Evolutionary conservation across 1,140 invertebrate genomes (phyloP), one percentile per base, ranked within the genome.

Genomic region (Trichogramma pretiosum): DNA sequence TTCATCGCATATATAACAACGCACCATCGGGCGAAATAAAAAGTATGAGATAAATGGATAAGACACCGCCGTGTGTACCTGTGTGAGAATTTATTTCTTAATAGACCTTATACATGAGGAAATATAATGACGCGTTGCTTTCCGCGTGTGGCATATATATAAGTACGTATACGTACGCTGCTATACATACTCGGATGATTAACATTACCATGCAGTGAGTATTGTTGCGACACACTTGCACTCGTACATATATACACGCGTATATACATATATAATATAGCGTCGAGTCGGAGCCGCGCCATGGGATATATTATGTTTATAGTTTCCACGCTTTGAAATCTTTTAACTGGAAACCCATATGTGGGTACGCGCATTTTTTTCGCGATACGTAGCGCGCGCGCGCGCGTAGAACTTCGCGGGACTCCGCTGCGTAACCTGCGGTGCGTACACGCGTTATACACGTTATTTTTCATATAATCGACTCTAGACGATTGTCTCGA

Each of bases 21-120:
- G n/a, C n/a, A n/a, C n/a, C n/a, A n/a, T n/a, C n/a, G n/a, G 41
- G 23, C 32, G 52, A 56, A 63, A 65, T 62, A 67, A 64, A 60
- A 48, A 64, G 50, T n/a, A n/a, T 48, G 54, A 63, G 57, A 67
- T 60, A 54, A 43, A 47, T 60, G 55, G 58, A 69, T 59, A 62
- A 59, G 33, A 47, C 22, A 39, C 35, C n/a, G n/a, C n/a, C n/a
- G n/a, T n/a, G n/a, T n/a, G n/a, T n/a, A n/a, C n/a, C n/a, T 62
- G 60, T 66, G 64, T 70, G 65, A 67, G 65, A 69, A 68, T 63
- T 68, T 51, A 68, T 68, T 70, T 68, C 64, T 58, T 61, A 67
- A 68, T 14, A 44, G 32, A 37, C 11, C 8, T 9, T 14, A 2
- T 16, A 13, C 21, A 21, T 26, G 43, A 28, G 23, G n/a, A 18